These are phyloP conservation scores for Tichodroma muraria DNA, from an alignment of 2,113 vertebrate genomes.

Conservation along the genomic window DNA sequence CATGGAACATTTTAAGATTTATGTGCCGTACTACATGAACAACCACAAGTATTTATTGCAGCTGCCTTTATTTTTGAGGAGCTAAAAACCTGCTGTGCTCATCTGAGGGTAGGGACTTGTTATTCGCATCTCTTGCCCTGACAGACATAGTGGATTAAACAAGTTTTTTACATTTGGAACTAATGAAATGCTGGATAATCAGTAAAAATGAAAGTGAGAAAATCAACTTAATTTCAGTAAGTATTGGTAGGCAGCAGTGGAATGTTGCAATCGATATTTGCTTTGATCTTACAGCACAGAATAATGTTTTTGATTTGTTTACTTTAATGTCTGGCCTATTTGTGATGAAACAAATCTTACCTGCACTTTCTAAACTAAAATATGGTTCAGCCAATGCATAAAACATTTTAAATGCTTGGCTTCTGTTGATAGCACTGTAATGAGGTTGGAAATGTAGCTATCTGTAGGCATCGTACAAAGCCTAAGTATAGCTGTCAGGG, in stretches of 20 bases:
- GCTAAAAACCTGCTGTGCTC: neutral
- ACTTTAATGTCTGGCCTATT: constrained; percentile 36
- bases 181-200: neutral
- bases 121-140: neutral
- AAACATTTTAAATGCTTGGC: constrained; percentile 30
- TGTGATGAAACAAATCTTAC: constrained; percentile 29
- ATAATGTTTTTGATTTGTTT: constrained; percentile 29
- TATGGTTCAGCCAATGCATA: neutral
- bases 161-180: neutral
- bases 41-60: neutral
- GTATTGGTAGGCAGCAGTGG: neutral
- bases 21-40: neutral
- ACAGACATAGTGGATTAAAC: neutral
- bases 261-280: neutral
- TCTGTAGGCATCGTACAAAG: neutral
- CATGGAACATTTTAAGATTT: neutral
- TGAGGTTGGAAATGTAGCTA: constrained; percentile 22
- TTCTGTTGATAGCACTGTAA: constrained; percentile 18
- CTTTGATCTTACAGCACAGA: neutral
- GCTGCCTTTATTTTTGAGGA: neutral
- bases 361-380: constrained; percentile 30
- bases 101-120: neutral
- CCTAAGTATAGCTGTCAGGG: neutral
- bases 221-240: neutral
- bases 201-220: neutral